Evolutionary conservation across 1,140 invertebrate genomes (phyloP).

Genomic region (Melanaphis sacchari): DNA sequence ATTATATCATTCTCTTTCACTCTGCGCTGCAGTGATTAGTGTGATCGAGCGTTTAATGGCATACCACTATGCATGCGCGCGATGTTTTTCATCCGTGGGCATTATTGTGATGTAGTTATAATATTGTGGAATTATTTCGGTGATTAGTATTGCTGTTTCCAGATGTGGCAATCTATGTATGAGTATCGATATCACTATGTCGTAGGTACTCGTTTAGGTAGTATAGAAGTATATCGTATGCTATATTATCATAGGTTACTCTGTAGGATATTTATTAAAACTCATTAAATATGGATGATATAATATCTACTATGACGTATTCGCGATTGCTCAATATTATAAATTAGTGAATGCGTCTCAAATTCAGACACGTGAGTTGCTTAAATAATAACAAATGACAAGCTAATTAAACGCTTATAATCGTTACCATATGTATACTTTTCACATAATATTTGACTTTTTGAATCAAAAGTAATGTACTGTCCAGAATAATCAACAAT

Average conservation of each 20-base stretch:
- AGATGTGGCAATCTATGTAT: not conserved
- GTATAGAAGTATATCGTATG: too few species aligned
- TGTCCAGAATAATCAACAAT: not conserved
- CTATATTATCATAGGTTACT: too few species aligned
- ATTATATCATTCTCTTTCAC: conserved; percentile 1
- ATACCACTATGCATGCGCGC: not conserved
- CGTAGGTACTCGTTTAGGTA: too few species aligned
- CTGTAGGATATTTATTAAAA: too few species aligned
- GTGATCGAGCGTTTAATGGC: not conserved
- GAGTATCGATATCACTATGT: too few species aligned
- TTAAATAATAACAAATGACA: not conserved
- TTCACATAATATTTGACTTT: not conserved
- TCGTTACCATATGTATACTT: not conserved
- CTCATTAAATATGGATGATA: not conserved
- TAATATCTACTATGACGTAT: not conserved
- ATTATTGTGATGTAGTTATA: too few species aligned
- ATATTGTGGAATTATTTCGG: not conserved
- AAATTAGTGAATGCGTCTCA: not conserved
- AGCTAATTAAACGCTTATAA: not conserved
- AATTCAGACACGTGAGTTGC: not conserved
- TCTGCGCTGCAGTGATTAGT: not conserved
- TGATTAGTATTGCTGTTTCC: not conserved
- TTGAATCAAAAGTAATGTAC: not conserved
- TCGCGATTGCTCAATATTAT: not conserved
- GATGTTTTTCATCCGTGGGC: not conserved